Evolutionary conservation across 2,888 invertebrate species (phyloP).

Genomic region (Antitype chi): DNA sequence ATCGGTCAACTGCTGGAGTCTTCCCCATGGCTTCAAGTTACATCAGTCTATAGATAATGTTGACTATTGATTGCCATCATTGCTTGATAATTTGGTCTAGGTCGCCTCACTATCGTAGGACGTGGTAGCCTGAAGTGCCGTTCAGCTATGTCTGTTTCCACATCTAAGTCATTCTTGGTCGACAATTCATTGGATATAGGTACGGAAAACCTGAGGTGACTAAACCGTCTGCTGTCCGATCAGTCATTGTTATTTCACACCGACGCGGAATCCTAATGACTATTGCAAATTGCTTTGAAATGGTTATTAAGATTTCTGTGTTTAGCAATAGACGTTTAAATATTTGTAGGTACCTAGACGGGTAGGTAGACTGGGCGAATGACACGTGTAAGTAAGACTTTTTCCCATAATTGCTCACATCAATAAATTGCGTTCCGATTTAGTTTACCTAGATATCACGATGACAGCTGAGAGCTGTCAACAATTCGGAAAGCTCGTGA

Average conservation of each 20-base stretch:
- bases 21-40: background rate
- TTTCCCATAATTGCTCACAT: no score
- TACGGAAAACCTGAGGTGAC: background rate
- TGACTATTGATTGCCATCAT: background rate
- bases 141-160: background rate
- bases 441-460: no score
- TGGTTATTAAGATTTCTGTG: background rate
- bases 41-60: background rate
- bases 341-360: background rate
- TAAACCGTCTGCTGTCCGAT: background rate
- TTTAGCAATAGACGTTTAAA: background rate
- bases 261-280: background rate
- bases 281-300: conserved; percentile 14
- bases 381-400: conserved; percentile 1
- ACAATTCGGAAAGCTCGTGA: no score
- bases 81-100: background rate
- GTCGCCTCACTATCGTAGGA: background rate
- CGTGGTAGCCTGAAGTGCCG: background rate
- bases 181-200: background rate
- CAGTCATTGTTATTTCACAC: background rate
- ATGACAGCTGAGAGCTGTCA: no score
- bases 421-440: no score
- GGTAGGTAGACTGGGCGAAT: background rate
- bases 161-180: background rate
- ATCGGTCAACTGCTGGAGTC: background rate